A percentile compares a stretch with the other conserved stretches of the same genome.
These are phyloP conservation scores for Peromyscus polionotus DNA, from an alignment of 2,113 vertebrate species.

Conservation along the genomic window DNA sequence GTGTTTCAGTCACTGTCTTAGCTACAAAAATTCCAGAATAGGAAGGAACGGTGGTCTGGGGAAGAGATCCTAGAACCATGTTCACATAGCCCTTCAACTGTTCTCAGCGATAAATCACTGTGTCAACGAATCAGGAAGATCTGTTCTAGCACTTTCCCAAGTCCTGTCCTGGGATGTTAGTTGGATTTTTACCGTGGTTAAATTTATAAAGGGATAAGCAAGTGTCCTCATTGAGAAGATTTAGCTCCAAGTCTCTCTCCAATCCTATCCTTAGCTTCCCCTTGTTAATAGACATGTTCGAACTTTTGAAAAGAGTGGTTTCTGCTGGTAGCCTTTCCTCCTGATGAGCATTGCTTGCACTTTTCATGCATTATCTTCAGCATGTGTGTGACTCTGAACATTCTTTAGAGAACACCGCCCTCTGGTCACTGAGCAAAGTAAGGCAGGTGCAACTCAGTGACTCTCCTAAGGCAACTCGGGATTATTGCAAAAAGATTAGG, in stretches of 20 bases:
- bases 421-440: not conserved
- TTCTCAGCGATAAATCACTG: not conserved
- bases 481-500: not conserved
- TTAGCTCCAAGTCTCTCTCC: not conserved
- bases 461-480: not conserved
- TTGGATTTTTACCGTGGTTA: not conserved
- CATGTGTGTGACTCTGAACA: not conserved
- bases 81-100: not conserved
- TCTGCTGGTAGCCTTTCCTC: not conserved
- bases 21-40: not conserved
- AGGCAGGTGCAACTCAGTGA: not conserved
- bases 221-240: not conserved
- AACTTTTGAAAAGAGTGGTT: not conserved
- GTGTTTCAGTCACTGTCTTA: constrained; percentile 14
- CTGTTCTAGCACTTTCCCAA: not conserved
- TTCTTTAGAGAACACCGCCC: not conserved
- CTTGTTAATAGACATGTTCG: not conserved
- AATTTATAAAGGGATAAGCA: not conserved
- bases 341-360: not conserved
- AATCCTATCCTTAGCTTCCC: not conserved
- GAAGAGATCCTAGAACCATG: not conserved
- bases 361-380: not conserved
- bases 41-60: not conserved
- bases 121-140: not conserved
- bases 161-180: not conserved